Base-by-base conservation (phyloP, 1,140 invertebrate species). In the Tetraneura akinire region DNA sequence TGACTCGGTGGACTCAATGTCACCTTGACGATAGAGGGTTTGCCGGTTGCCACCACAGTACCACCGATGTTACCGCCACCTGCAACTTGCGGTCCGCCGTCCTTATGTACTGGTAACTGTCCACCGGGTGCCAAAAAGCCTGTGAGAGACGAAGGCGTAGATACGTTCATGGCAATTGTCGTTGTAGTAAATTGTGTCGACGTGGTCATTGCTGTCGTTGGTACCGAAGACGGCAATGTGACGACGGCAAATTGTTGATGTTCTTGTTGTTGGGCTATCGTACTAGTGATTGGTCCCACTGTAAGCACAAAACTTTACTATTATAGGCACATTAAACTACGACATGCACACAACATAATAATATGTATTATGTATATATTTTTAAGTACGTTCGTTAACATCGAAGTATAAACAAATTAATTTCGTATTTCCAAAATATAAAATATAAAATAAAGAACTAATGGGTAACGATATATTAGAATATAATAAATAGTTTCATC, bases 1-100 rank as follows among this genome's bases (percentile, higher is more conserved):
- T 26, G 78, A 1, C 16, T 18, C 0, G 80, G 57, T 0, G 81
- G 74, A 6, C 88, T 88, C 5, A 88, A 88, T n/a, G 86, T 83
- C n/a, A 91, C 87, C 85, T 91, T 91, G 0, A 89, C 90, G 62
- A 91, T 91, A 3, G 87, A 91, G 10, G 89, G 87, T 42, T 88
- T 85, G 16, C 89, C 90, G 13, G 84, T 47, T 1, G 85, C 84
- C 14, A 84, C 83, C 3, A 81, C 70, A 4, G 60, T 10, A 0
- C 55, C 62, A 16, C 26, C 29, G 60, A 18, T 26, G 13, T 53
- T 47, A 18, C 23, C 47, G 1, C 21, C 21, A 57, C 21, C 21
- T 57, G 55, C 88, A 89, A 3, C 89, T 88, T 37, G 32, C 8
- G 89, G 89, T 23, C 47, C 80, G 9, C 37, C 57, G 3, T 66